Conservation (phyloP, 1,140 invertebrate species). For the Drosophila tropicalis region DNA sequence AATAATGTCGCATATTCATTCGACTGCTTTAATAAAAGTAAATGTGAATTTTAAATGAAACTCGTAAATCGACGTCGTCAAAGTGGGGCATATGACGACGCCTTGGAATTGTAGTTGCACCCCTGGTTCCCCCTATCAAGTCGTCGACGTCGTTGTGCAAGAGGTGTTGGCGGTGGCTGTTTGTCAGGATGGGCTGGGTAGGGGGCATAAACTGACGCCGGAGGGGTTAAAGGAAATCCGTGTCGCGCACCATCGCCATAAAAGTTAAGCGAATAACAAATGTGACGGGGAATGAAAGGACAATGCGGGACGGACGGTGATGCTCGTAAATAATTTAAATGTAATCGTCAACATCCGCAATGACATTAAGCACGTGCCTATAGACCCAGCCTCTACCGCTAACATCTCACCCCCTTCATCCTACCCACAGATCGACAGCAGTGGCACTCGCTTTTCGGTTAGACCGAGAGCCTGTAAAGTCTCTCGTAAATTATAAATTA, state of each 20-base stretch:
- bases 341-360: conserved; percentile 76
- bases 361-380: conserved; percentile 72
- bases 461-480: conserved; percentile 43
- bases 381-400: conserved; percentile 27
- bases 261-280: conserved; percentile 79
- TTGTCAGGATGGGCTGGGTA: background rate
- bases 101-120: conserved; percentile 40
- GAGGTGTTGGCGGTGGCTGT: background rate
- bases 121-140: background rate
- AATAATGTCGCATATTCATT: conserved; percentile 54
- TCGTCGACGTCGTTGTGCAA: background rate
- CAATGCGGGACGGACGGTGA: background rate
- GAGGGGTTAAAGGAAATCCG: conserved; percentile 55
- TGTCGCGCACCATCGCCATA: conserved; percentile 59
- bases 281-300: conserved; percentile 46
- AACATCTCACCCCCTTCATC: background rate
- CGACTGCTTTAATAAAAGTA: conserved; percentile 67
- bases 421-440: background rate
- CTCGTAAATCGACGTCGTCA: conserved; percentile 60
- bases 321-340: conserved; percentile 77
- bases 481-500: conserved; percentile 75
- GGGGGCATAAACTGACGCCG: conserved; percentile 3
- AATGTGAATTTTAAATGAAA: conserved; percentile 68
- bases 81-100: conserved; percentile 37
- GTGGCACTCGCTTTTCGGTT: background rate